Evolutionary conservation across 2,113 vertebrate species (phyloP).

Genomic region (Microtus oregoni): DNA sequence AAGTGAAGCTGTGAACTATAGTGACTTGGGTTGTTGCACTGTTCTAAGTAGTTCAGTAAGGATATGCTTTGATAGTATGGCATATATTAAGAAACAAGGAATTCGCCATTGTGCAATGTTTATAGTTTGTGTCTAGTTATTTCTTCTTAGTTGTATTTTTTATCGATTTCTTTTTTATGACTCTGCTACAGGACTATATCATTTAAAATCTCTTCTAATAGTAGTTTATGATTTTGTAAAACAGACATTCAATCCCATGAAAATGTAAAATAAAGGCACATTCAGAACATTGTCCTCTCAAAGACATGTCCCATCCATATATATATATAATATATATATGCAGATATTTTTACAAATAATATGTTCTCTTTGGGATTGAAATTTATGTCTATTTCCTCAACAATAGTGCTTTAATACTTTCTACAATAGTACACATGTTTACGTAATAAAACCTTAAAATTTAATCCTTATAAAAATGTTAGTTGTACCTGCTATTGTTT

Average conservation of each 20-base stretch:
- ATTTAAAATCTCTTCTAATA: constrained; percentile 4
- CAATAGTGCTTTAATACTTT: neutral
- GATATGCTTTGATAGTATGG: neutral
- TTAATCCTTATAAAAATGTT: neutral
- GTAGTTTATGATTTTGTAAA: neutral
- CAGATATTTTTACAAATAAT: constrained; percentile 7
- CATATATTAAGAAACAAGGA: constrained; percentile 8
- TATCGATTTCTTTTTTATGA: constrained; percentile 28
- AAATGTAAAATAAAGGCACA: neutral
- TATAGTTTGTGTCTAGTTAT: constrained; percentile 15
- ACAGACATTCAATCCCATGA: neutral
- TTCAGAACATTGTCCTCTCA: neutral
- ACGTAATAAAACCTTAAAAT: constrained; percentile 33
- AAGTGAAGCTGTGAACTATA: neutral
- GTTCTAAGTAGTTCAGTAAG: neutral
- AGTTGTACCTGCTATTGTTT: neutral
- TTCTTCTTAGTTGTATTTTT: constrained; percentile 20
- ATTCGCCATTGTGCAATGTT: neutral
- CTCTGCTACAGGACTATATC: constrained; percentile 11
- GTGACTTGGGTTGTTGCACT: neutral
- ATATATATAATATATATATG: neutral
- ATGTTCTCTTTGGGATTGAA: neutral
- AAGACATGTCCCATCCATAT: neutral
- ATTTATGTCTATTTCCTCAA: constrained; percentile 8
- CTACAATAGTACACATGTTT: neutral